Evolutionary conservation across 2,888 invertebrate genomes (phyloP).

Genomic region (Caenorhabditis imperialis): DNA sequence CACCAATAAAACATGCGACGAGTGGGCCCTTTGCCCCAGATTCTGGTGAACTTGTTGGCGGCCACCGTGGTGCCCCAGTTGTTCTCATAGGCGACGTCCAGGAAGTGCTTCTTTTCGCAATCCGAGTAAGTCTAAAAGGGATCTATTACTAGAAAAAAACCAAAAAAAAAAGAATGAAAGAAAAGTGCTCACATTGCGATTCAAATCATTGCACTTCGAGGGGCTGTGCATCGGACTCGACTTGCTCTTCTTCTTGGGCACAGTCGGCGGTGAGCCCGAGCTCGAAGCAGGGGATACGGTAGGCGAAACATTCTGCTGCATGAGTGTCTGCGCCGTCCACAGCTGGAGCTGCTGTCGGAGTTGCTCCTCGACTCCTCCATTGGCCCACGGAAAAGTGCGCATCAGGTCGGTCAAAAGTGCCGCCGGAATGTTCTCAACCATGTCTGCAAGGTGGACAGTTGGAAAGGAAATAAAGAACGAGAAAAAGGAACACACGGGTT

Average conservation of each 20-base stretch:
- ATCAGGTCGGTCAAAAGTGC: background rate
- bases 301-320: background rate
- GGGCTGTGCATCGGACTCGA: background rate
- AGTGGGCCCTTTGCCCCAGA: constrained; percentile 37
- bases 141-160: background rate
- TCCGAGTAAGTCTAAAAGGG: constrained; percentile 30
- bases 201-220: background rate
- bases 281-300: constrained; percentile 13
- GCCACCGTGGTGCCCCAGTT: constrained; percentile 43
- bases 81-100: constrained; percentile 40
- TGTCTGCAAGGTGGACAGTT: too few relatives aligned
- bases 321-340: background rate
- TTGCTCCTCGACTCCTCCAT: background rate
- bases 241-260: background rate
- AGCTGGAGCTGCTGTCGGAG: constrained; percentile 8
- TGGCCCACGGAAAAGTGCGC: background rate
- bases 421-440: background rate
- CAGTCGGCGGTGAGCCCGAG: background rate
- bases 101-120: constrained; percentile 41
- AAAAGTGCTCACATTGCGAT: constrained; percentile 1
- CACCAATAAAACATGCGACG: constrained; percentile 42
- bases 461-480: background rate
- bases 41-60: constrained; percentile 29
- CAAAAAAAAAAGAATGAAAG: too few relatives aligned
- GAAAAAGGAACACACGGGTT: background rate